phyloP scores from a whole-genome alignment of 2,888 invertebrate genomes.

The Druceiella hillmani region DNA sequence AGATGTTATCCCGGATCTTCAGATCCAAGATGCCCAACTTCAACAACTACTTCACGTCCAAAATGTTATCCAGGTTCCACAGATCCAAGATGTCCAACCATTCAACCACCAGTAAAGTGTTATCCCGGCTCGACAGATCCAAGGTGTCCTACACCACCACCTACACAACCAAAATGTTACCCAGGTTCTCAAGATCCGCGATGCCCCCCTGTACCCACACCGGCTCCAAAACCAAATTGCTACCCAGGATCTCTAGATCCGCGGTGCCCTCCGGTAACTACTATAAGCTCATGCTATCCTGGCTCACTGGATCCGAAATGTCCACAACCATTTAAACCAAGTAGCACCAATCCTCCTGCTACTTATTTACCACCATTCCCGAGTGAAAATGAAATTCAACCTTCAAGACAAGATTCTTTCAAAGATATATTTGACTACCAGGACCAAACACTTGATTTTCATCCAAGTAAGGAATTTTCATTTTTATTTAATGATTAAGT shows the following conservation, averaged over 20 bases:
- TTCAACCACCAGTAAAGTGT: slow-evolving; percentile 21
- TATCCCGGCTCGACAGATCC: slow-evolving; percentile 28
- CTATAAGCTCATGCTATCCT: slow-evolving; percentile 24
- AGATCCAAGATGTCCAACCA: slow-evolving; percentile 32
- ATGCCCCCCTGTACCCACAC: slow-evolving; percentile 30
- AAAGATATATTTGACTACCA: slow-evolving; percentile 28
- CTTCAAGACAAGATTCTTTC: slow-evolving; percentile 25
- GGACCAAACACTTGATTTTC: slow-evolving; percentile 32
- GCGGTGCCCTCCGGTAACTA: slow-evolving; percentile 15
- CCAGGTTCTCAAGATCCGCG: slow-evolving; percentile 34
- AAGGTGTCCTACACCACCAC: slow-evolving; percentile 24
- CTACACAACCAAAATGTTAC: slow-evolving; percentile 24
- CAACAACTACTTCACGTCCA: slow-evolving; percentile 22
- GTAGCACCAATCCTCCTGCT: slow-evolving; percentile 27
- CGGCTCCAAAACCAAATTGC: slow-evolving; percentile 17
- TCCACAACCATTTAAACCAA: slow-evolving; percentile 19
- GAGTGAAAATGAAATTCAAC: slow-evolving; percentile 35
- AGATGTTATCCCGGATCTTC: slow-evolving; percentile 29
- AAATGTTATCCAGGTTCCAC: slow-evolving; percentile 30
- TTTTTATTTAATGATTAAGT: slow-evolving; percentile 1
- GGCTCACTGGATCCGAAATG: slow-evolving; percentile 31
- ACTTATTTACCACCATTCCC: slow-evolving; percentile 47
- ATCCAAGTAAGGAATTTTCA: slow-evolving; percentile 29
- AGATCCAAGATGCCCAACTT: slow-evolving; percentile 29
- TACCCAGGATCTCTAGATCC: slow-evolving; percentile 32